A percentile compares a stretch with the other conserved stretches of the same genome.
These are phyloP conservation scores for Drosophila nasuta DNA, from an alignment of 1,140 invertebrate species.

Conservation along the genomic window DNA sequence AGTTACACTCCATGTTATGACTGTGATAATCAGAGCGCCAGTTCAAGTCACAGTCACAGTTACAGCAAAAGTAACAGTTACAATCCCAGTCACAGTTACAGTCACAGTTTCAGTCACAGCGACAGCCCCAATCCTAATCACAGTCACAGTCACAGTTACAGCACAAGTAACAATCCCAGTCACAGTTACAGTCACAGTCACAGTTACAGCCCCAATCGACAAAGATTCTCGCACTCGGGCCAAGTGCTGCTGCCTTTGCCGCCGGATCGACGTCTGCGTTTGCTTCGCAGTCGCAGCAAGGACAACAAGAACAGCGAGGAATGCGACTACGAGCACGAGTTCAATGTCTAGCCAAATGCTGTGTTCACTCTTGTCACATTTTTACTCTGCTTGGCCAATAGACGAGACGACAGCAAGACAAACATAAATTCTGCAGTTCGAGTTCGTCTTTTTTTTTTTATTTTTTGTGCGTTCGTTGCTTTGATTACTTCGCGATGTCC, in stretches of 20 bases:
- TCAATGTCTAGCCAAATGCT: constrained; percentile 39
- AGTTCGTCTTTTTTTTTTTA: background rate
- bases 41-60: too few species aligned
- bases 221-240: background rate
- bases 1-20: too few species aligned
- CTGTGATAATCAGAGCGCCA: too few species aligned
- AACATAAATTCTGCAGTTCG: constrained; percentile 19
- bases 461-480: constrained; percentile 27
- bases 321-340: constrained; percentile 37
- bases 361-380: too few species aligned
- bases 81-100: too few species aligned
- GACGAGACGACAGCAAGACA: constrained; percentile 40
- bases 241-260: constrained; percentile 41
- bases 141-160: too few species aligned
- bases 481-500: constrained; percentile 54
- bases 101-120: too few species aligned
- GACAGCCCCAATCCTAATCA: too few species aligned
- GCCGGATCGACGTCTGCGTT: constrained; percentile 26
- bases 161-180: too few species aligned
- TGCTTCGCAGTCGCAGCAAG: background rate
- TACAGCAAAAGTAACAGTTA: too few species aligned
- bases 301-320: constrained; percentile 6
- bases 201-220: too few species aligned
- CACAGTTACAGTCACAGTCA: too few species aligned
- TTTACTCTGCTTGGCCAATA: constrained; percentile 31